Conservation (phyloP, 2,113 vertebrate species). For the Prolemur simus region DNA sequence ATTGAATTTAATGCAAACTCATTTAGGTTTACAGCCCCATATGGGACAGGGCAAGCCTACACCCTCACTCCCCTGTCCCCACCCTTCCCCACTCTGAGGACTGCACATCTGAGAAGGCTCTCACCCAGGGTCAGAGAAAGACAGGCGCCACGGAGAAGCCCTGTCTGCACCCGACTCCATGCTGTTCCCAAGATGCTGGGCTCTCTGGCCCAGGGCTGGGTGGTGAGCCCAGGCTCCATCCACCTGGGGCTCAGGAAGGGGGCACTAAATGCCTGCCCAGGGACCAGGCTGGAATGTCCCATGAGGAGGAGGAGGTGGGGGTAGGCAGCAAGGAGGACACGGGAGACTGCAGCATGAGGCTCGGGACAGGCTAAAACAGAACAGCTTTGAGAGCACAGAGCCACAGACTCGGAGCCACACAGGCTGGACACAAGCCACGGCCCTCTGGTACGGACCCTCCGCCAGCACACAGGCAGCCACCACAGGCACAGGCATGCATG, state of each 20-base stretch:
- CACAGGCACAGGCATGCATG: conserved; percentile 54
- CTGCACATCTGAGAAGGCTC: not conserved
- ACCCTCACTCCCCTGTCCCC: too few relatives aligned
- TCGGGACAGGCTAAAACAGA: conserved; percentile 65
- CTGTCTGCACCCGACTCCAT: not conserved
- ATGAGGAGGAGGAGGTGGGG: conserved; percentile 59
- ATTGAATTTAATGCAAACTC: not conserved
- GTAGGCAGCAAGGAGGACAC: conserved; percentile 81
- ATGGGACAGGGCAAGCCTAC: rapidly evolving
- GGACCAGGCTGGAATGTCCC: conserved; percentile 66
- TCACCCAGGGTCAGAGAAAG: not conserved
- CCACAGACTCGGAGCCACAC: conserved; percentile 45
- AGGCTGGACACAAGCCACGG: conserved; percentile 61
- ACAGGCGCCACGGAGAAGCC: not conserved
- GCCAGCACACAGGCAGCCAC: not conserved
- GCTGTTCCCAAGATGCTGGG: not conserved
- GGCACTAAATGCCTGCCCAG: not conserved
- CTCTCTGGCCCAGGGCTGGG: not conserved
- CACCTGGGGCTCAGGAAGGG: not conserved
- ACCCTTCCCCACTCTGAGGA: not conserved
- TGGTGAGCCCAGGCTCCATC: not conserved
- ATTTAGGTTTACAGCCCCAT: not conserved
- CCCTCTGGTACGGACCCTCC: not conserved
- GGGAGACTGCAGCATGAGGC: conserved; percentile 73
- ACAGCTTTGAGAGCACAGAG: conserved; percentile 45